phyloP scores from a whole-genome alignment of 2,113 vertebrate species.

The Glareola pratincola region DNA sequence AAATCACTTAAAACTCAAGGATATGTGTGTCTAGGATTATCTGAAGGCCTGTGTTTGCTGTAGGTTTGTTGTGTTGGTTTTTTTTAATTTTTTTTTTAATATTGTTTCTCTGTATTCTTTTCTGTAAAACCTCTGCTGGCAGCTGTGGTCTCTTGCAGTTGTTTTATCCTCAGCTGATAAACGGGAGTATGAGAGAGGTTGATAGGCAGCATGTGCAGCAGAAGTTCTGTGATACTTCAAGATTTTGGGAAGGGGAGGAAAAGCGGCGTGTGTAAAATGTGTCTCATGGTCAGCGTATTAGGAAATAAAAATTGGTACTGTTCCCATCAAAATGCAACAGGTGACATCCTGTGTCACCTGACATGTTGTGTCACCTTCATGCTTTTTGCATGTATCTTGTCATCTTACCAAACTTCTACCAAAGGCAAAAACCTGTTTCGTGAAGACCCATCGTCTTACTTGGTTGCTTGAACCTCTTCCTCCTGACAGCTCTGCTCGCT shows the following conservation, averaged over 20 bases:
- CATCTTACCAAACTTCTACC: neutral
- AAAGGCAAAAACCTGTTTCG: neutral
- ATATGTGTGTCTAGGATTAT: neutral
- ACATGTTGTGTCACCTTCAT: neutral
- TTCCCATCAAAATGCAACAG: neutral
- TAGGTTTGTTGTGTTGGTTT: neutral
- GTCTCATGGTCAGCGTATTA: neutral
- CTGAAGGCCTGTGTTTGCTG: neutral
- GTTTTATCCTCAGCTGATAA: neutral
- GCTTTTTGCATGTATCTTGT: neutral
- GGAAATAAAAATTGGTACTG: neutral
- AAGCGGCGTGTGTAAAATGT: neutral
- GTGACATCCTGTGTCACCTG: neutral
- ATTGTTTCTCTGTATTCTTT: neutral
- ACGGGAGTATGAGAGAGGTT: neutral
- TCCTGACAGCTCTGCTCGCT: neutral
- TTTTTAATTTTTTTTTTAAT: neutral
- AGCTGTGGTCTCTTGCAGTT: neutral
- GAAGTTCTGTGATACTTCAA: neutral
- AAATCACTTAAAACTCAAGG: neutral
- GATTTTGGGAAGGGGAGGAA: neutral
- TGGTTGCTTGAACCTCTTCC: neutral
- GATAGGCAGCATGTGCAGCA: neutral
- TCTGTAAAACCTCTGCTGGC: neutral
- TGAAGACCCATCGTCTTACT: neutral